Evolutionary conservation across 2,113 vertebrate genomes (phyloP).

Genomic region (Cervus canadensis): DNA sequence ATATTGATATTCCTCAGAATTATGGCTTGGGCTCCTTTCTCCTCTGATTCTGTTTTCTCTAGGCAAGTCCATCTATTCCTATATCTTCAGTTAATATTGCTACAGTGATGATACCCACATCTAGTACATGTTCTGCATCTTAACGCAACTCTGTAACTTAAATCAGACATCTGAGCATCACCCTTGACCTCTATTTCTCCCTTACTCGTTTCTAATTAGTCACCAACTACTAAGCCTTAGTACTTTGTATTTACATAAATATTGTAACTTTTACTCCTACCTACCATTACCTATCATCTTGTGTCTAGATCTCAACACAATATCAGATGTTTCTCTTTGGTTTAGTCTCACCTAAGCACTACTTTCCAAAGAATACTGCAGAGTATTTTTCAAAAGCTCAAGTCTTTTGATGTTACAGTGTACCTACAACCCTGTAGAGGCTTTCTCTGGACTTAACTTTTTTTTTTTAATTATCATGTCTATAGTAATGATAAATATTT

Average conservation of each 20-base stretch:
- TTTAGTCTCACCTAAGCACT: background rate
- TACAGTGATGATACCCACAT: background rate
- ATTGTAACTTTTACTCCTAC: background rate
- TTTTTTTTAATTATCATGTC: background rate
- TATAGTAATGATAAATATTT: background rate
- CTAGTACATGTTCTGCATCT: background rate
- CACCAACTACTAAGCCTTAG: background rate
- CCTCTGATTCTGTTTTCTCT: background rate
- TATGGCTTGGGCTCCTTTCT: background rate
- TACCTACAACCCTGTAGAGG: background rate
- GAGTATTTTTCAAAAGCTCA: background rate
- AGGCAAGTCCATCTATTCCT: background rate
- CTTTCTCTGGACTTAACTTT: background rate
- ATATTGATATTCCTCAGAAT: background rate
- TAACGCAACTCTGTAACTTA: background rate
- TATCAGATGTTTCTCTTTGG: background rate
- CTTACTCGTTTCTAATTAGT: background rate
- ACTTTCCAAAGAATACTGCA: background rate
- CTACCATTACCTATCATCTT: background rate
- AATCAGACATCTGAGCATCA: background rate
- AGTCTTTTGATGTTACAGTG: background rate
- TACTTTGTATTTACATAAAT: background rate
- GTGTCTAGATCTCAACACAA: background rate
- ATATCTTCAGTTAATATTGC: background rate
- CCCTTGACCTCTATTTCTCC: background rate